Evolutionary conservation across 2,888 invertebrate genomes (phyloP).

Genomic region (Lacanobia wlatinum): DNA sequence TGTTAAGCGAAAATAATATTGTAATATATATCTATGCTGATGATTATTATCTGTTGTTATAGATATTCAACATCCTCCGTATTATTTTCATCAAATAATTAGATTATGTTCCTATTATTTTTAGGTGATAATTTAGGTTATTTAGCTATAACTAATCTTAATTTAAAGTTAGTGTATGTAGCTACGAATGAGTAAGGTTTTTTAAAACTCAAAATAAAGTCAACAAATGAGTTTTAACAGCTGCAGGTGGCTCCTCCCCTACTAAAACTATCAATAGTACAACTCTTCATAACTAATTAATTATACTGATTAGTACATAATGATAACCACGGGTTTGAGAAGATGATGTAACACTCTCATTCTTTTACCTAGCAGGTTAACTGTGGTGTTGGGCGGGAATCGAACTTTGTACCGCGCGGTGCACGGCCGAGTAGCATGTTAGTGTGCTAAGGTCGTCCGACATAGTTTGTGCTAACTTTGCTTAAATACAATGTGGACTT

Average conservation of each 20-base stretch:
- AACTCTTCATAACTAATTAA: constrained; percentile 11
- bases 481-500: constrained; percentile 16
- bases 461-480: constrained; percentile 19
- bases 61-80: too few relatives aligned
- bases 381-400: constrained; percentile 31
- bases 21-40: too few relatives aligned
- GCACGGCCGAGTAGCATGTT: constrained; percentile 45
- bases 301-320: not conserved
- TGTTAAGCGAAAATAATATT: too few relatives aligned
- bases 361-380: constrained; percentile 25
- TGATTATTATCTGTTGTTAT: too few relatives aligned
- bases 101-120: too few relatives aligned
- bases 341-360: constrained; percentile 52
- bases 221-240: not conserved
- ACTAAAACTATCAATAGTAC: not conserved
- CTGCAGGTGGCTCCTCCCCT: not conserved
- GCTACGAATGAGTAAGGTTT: too few relatives aligned
- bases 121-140: too few relatives aligned
- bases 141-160: too few relatives aligned
- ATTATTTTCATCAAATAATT: too few relatives aligned
- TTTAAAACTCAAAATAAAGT: too few relatives aligned
- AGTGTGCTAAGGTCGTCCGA: not conserved
- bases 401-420: constrained; percentile 53
- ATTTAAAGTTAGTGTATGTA: too few relatives aligned
- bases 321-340: constrained; percentile 5